These are phyloP conservation scores for Drosophila affinis DNA, from an alignment of 2,888 invertebrate species.

Conservation along the genomic window DNA sequence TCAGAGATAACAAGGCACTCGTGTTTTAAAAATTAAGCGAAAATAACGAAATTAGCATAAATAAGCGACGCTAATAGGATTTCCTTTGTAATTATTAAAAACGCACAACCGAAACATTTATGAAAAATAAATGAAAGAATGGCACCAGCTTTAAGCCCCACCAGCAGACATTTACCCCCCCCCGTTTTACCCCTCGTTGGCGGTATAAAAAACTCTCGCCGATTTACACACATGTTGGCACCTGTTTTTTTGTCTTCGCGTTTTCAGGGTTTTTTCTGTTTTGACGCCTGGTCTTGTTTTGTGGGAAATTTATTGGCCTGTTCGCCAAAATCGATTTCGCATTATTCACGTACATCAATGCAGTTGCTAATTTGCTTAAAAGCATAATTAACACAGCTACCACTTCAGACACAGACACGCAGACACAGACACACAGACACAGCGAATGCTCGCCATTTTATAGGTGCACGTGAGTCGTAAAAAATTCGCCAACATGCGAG, in stretches of 20 bases:
- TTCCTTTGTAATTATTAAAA: conserved; percentile 74
- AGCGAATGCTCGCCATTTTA: conserved; percentile 47
- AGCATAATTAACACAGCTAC: conserved; percentile 72
- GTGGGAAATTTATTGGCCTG: conserved; percentile 59
- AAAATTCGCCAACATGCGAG: conserved; percentile 54
- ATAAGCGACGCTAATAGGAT: conserved; percentile 75
- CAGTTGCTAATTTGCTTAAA: conserved; percentile 76
- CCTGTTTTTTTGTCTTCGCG: conserved; percentile 3
- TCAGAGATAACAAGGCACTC: conserved; percentile 67
- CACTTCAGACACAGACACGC: conserved; percentile 6
- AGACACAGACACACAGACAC: conserved; percentile 4
- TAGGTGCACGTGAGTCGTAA: conserved; percentile 68
- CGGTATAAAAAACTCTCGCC: conserved; percentile 9
- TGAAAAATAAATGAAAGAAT: conserved; percentile 50
- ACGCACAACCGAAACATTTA: conserved; percentile 21
- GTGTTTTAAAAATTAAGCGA: conserved; percentile 66
- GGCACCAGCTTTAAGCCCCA: conserved; percentile 1
- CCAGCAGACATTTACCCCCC: neutral
- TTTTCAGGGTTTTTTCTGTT: conserved; percentile 34
- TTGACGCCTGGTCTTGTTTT: conserved; percentile 47
- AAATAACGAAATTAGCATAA: conserved; percentile 74
- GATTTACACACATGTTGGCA: conserved; percentile 37
- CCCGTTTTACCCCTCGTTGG: conserved; percentile 11
- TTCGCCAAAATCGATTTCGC: conserved; percentile 63
- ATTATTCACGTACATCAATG: conserved; percentile 62